Evolutionary conservation across 2,888 invertebrate species (phyloP).

Genomic region (Dryadula phaetusa): DNA sequence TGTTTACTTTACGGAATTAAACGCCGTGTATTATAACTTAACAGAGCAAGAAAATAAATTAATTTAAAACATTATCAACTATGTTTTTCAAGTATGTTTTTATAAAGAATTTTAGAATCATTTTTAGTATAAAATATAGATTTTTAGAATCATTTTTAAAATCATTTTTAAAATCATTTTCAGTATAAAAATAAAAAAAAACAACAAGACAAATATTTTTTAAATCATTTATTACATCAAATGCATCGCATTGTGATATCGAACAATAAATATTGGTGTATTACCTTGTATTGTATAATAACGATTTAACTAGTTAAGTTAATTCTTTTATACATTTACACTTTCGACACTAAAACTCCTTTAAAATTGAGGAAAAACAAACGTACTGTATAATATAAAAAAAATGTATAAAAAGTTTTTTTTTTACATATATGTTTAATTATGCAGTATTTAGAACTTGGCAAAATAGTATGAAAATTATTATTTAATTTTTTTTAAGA

Average conservation of each 20-base stretch:
- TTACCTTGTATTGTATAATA: constrained; percentile 68
- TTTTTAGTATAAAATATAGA: too few relatives aligned
- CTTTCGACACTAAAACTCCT: background rate
- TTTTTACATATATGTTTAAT: background rate
- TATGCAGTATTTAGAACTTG: background rate
- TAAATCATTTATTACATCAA: constrained; percentile 80
- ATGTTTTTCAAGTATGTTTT: too few relatives aligned
- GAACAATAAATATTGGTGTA: constrained; percentile 78
- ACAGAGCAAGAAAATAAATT: too few relatives aligned
- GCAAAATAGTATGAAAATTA: background rate
- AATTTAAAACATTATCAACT: too few relatives aligned
- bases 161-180: too few relatives aligned
- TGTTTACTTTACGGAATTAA: too few relatives aligned
- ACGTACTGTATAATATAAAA: constrained; percentile 7
- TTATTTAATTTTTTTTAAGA: constrained; percentile 1
- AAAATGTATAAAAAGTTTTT: constrained; percentile 14
- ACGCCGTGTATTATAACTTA: too few relatives aligned
- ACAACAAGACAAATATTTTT: constrained; percentile 48
- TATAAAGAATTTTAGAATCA: too few relatives aligned
- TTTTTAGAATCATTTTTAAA: too few relatives aligned
- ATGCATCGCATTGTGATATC: constrained; percentile 79
- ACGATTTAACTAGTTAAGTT: constrained; percentile 51
- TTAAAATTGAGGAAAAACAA: constrained; percentile 6
- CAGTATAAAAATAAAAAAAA: constrained; percentile 2
- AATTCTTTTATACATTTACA: constrained; percentile 48